Conservation (phyloP, 2,888 invertebrate genomes). For the Caenorhabditis imperialis region DNA sequence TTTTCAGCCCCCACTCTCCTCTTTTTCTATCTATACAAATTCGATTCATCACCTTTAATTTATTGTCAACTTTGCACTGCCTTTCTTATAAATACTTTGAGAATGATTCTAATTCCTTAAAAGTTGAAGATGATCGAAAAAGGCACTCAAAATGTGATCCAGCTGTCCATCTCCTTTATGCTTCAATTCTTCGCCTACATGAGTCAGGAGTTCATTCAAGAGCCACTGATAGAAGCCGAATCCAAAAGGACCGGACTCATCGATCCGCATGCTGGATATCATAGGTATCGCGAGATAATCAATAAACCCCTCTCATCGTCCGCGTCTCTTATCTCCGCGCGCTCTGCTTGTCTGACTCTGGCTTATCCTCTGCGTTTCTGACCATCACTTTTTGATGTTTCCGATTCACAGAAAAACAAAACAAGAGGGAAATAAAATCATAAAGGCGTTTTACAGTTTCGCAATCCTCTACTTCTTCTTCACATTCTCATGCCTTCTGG, state of each 20-base stretch:
- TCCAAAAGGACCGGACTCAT: constrained; percentile 16
- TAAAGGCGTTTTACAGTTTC: constrained; percentile 31
- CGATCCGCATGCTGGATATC: constrained; percentile 49
- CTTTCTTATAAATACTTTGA: constrained; percentile 5
- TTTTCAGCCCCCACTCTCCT: too few relatives aligned
- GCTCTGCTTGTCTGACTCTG: too few relatives aligned
- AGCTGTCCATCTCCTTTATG: constrained; percentile 44
- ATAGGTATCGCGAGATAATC: constrained; percentile 22
- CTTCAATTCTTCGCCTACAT: constrained; percentile 52
- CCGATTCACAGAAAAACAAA: not conserved
- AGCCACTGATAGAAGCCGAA: constrained; percentile 45
- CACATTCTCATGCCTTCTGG: constrained; percentile 43
- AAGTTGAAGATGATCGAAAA: constrained; percentile 13
- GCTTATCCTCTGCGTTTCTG: too few relatives aligned
- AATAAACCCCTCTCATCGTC: too few relatives aligned
- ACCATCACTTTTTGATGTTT: constrained; percentile 4
- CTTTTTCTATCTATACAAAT: too few relatives aligned
- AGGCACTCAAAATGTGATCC: constrained; percentile 38
- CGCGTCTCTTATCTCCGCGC: too few relatives aligned
- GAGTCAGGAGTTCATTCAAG: constrained; percentile 55
- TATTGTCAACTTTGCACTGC: too few relatives aligned
- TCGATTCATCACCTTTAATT: too few relatives aligned
- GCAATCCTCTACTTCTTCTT: constrained; percentile 53
- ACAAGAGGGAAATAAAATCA: not conserved
- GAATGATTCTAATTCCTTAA: constrained; percentile 3